A percentile compares a stretch with the other conserved stretches of the same genome.
Conservation (phyloP, 2,888 invertebrate genomes). For the Melinaea menophilus region DNA sequence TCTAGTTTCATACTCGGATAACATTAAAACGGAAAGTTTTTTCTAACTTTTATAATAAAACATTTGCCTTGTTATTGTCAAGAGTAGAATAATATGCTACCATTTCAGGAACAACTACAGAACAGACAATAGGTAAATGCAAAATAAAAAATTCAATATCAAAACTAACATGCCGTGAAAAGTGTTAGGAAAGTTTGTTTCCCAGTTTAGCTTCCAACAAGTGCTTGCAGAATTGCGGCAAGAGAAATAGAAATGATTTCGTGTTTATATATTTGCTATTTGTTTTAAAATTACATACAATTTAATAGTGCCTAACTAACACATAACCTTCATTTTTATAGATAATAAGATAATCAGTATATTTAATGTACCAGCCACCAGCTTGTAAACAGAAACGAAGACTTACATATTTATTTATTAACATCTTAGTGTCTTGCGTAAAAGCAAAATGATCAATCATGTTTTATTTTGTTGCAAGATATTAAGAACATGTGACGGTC, state of each 20-base stretch:
- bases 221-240: constrained; percentile 18
- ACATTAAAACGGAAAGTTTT: constrained; percentile 17
- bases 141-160: constrained; percentile 27
- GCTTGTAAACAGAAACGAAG: too few species aligned
- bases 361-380: too few species aligned
- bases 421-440: too few species aligned
- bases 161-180: constrained; percentile 24
- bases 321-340: too few species aligned
- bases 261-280: too few species aligned
- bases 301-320: too few species aligned
- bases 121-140: constrained; percentile 21
- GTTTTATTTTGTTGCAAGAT: too few species aligned
- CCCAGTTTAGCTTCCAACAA: constrained; percentile 20
- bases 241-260: constrained; percentile 15
- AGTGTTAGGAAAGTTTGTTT: constrained; percentile 30
- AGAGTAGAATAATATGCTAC: constrained; percentile 19
- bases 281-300: too few species aligned
- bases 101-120: constrained; percentile 25
- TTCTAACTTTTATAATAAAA: constrained; percentile 20
- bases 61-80: constrained; percentile 25
- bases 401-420: too few species aligned
- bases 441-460: too few species aligned
- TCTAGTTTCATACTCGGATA: constrained; percentile 6
- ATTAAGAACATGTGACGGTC: too few species aligned
- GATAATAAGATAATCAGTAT: too few species aligned